Base-by-base conservation (phyloP, 2,113 vertebrate species). In the Carassius gibelio region DNA sequence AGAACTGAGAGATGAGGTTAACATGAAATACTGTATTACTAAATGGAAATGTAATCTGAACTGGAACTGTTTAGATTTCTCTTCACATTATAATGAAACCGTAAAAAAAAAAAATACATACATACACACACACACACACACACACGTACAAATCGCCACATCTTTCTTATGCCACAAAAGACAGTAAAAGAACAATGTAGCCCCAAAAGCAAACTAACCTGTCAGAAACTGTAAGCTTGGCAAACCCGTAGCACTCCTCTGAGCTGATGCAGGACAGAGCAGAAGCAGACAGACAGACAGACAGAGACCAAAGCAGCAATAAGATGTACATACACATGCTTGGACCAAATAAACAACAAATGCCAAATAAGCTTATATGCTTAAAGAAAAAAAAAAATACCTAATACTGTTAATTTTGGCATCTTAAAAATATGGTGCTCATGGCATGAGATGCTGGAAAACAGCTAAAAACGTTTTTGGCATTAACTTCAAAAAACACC, bases 191-290 rank as follows among this genome's bases (percentile, higher is more conserved):
- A 15, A 42, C 62, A 61, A 75, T 1, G 23, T 1, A 72, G 71
- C 52, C 21, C 3, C 23, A 74, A 45, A 23, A 64, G 76, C 48
- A 83, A 45, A 94, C 94, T 92, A 82, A 95, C 94, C 95, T 94
- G 93, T 94, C 91, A 34, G 93, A 89, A 80, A 89, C 71, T 38
- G 93, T 92, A 66, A 94, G 89, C 90, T 77, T 88, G 84, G 92
- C 86, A 87, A 94, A 93, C 86, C 88, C 92, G 86, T 83, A 90
- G 75, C 90, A 89, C 45, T 91, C 91, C 17, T 86, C 85, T 85
- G 90, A 86, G 93, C 94, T 95, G 92, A 91, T 61, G 87, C 83
- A 61, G 26, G 87, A 87, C 19, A 64, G 10, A 59, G 72, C 11
- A 61, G 23, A 84, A 74, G 81, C 84, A 91, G 75, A 10, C 55